These are phyloP conservation scores for Gallinago paraguaiae DNA, from an alignment of 2,113 vertebrate species.

Conservation along the genomic window DNA sequence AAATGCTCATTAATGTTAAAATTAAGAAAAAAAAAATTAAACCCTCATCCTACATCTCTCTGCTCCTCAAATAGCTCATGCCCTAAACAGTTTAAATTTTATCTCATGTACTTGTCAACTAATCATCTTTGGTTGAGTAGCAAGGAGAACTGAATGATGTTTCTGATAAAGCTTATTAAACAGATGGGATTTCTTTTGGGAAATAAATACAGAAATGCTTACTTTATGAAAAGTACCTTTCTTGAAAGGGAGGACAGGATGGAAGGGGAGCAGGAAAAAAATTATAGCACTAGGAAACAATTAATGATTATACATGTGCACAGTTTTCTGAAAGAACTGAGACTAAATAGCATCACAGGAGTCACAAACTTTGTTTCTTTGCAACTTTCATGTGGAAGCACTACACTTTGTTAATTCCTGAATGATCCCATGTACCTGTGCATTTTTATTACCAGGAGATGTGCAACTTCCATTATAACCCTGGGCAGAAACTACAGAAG, in stretches of 20 bases:
- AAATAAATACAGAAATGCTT: background rate
- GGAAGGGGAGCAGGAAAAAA: background rate
- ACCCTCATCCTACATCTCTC: background rate
- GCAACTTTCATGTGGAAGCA: background rate
- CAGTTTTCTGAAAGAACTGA: background rate
- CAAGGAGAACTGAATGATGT: background rate
- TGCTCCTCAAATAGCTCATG: slow-evolving; percentile 45
- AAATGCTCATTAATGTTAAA: slow-evolving; percentile 34
- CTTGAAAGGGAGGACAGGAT: background rate
- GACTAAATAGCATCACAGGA: background rate
- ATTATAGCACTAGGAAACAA: background rate
- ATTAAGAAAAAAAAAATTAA: slow-evolving; percentile 2
- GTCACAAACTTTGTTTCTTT: background rate
- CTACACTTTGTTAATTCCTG: background rate
- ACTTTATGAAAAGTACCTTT: background rate
- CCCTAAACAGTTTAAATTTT: slow-evolving; percentile 7
- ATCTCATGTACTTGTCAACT: slow-evolving; percentile 2
- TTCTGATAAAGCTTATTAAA: slow-evolving; percentile 32
- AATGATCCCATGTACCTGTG: fast-evolving
- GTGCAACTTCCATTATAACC: background rate
- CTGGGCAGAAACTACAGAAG: background rate
- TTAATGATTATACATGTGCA: background rate
- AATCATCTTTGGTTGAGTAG: slow-evolving; percentile 4
- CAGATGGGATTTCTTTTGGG: background rate
- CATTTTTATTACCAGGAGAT: background rate